Evolutionary conservation across 1,140 invertebrate genomes (phyloP).

Genomic region (Chironomus tepperi): DNA sequence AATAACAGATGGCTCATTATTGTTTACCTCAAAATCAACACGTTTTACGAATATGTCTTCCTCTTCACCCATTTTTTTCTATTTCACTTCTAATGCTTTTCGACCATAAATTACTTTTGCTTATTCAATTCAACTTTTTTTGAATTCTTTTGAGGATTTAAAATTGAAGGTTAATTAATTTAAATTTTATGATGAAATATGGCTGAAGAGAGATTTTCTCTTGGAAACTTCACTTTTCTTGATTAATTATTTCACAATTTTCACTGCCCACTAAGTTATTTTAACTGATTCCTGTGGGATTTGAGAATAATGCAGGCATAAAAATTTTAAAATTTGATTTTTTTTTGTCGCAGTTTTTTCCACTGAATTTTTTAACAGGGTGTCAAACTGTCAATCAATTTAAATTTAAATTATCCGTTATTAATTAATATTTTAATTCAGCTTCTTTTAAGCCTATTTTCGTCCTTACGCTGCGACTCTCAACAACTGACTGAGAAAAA

Average conservation of each 20-base stretch:
- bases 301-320: too few species aligned
- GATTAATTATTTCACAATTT: too few species aligned
- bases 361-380: background rate
- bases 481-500: background rate
- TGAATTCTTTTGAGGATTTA: background rate
- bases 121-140: background rate
- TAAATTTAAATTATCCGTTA: too few species aligned
- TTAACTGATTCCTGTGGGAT: too few species aligned
- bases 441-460: too few species aligned
- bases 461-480: background rate
- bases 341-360: background rate
- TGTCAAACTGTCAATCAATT: too few species aligned
- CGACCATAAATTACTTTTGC: background rate
- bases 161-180: too few species aligned
- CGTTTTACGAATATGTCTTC: conserved; percentile 15
- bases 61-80: background rate
- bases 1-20: background rate
- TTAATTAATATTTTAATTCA: background rate
- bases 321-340: background rate
- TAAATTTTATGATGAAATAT: too few species aligned
- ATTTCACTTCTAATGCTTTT: too few species aligned
- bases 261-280: too few species aligned
- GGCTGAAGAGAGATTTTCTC: too few species aligned
- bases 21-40: conserved; percentile 14
- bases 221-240: too few species aligned